phyloP scores from a whole-genome alignment of 2,888 invertebrate genomes.

The Lycaena phlaeas region DNA sequence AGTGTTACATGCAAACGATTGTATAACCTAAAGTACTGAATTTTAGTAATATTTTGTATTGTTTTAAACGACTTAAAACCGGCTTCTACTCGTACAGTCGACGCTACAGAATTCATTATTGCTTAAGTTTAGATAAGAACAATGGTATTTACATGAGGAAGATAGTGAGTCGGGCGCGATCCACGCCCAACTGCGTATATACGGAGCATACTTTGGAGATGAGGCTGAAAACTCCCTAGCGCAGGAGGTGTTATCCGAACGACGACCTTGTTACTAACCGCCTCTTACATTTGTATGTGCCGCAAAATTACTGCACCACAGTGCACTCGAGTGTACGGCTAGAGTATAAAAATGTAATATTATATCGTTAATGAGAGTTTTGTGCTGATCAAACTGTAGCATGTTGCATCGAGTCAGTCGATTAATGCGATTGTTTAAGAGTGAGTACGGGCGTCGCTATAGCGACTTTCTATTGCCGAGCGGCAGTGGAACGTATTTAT shows the following conservation, averaged over 20 bases:
- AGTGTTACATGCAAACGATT: not conserved
- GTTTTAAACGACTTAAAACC: not conserved
- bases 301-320: not conserved
- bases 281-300: not conserved
- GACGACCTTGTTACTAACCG: not conserved
- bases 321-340: no score
- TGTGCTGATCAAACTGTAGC: not conserved
- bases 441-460: constrained; percentile 15
- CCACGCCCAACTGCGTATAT: not conserved
- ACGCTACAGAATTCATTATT: not conserved
- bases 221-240: not conserved
- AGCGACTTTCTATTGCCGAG: constrained; percentile 29
- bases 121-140: constrained; percentile 1
- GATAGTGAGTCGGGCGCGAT: not conserved
- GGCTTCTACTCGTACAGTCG: not conserved
- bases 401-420: not conserved
- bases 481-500: constrained; percentile 49
- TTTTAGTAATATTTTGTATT: not conserved
- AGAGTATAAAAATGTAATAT: no score
- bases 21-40: not conserved
- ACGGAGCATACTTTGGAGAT: not conserved
- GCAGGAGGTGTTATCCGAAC: constrained; percentile 2
- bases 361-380: not conserved
- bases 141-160: constrained; percentile 7
- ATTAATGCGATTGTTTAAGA: constrained; percentile 15